These are phyloP conservation scores for Pterocles burchelli DNA, from an alignment of 2,113 vertebrate species.

Conservation along the genomic window DNA sequence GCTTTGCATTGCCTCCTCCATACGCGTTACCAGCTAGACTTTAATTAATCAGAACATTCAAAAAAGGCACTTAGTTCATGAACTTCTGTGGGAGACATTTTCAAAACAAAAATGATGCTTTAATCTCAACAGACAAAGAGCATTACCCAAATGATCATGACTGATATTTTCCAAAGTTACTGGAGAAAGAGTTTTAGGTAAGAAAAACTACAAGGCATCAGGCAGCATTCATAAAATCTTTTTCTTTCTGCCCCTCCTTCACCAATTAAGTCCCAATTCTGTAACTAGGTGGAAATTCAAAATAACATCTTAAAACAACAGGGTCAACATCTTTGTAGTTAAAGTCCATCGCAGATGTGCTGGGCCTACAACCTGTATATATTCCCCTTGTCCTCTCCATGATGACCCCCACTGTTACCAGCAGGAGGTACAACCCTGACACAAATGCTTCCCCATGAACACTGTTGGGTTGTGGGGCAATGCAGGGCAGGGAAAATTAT, in stretches of 20 bases:
- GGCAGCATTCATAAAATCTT: not conserved
- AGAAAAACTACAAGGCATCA: not conserved
- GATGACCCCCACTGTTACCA: not conserved
- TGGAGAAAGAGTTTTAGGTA: not conserved
- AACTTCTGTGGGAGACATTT: slow-evolving; percentile 20
- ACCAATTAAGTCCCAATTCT: not conserved
- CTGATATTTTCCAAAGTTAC: not conserved
- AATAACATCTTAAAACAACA: not conserved
- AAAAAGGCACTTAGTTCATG: slow-evolving; percentile 25
- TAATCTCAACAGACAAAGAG: not conserved
- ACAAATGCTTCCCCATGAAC: not conserved
- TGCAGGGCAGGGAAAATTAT: not conserved
- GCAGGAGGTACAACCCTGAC: not conserved
- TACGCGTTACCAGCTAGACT: slow-evolving; percentile 29
- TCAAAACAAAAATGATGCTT: slow-evolving; percentile 51
- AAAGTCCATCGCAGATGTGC: not conserved
- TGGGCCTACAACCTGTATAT: not conserved
- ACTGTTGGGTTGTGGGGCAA: not conserved
- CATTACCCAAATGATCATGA: not conserved
- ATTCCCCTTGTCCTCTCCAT: not conserved
- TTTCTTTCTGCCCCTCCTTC: not conserved
- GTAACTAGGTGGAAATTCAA: not conserved
- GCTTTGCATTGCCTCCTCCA: not conserved
- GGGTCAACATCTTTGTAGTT: not conserved
- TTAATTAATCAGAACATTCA: slow-evolving; percentile 12